Base-by-base conservation (phyloP, 2,888 invertebrate species). In the Nasonia oneida region DNA sequence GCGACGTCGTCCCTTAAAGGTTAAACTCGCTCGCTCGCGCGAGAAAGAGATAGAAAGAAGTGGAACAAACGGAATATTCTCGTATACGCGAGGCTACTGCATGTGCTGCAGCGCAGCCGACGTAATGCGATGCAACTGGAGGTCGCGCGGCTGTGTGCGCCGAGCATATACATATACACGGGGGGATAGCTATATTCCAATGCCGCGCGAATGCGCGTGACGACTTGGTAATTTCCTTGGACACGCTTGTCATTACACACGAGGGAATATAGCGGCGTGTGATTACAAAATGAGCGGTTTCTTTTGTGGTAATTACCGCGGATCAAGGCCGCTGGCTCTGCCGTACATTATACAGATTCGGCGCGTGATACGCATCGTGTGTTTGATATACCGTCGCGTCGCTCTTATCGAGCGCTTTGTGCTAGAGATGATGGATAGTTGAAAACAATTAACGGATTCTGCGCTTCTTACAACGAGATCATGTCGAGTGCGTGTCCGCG, bases 221-320 rank as follows among this genome's bases (percentile, higher is more conserved):
- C 88, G 87, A 88, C 89, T 89, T 87, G 90, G 89, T 90, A 90
- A 91, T 92, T 90, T 91, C 90, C 90, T 90, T 88, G 90, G 89
- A 89, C 89, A 88, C 87, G 88, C 88, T 89, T 87, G 88, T 89
- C 88, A 89, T 91, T 91, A 90, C 90, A 90, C 90, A 89, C 89
- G 90, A 90, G 90, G 88, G 90, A 91, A 88, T 88, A 67, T 33
- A 42, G 88, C 88, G 89, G 89, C 90, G 89, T 89, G 90, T 90
- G 91, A 92, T 92, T 92, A 91, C 91, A 91, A 92, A 92, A 92
- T 91, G 89, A 92, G 92, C 93, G 92, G 92, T 90, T 91, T 91
- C 92, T 91, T 93, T 92, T 92, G 92, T 91, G 89, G 89, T 91
- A 92, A 92, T 93, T 92, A 91, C 85, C 87, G 87, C 90, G 89